Percentiles rank a stretch among this genome's conserved stretches.
These are phyloP conservation scores for Ectropis crepuscularia DNA, from an alignment of 2,888 invertebrate genomes.

Conservation along the genomic window DNA sequence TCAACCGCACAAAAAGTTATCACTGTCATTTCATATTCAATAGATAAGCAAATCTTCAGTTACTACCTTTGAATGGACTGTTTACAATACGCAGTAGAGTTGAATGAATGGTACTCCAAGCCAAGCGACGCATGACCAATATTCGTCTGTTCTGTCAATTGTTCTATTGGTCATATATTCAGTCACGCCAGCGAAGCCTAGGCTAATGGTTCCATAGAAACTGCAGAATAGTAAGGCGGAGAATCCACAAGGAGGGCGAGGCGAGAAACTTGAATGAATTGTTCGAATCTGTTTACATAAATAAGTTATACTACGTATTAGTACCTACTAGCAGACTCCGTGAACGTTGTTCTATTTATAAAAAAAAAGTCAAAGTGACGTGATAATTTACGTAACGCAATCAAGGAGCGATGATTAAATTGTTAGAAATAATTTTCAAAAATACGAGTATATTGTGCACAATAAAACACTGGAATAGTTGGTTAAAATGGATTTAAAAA, in stretches of 20 bases:
- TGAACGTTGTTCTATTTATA: too few species aligned
- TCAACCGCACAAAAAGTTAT: conserved; percentile 1
- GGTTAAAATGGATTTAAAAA: too few species aligned
- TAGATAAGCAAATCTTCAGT: conserved; percentile 6
- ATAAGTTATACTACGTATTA: too few species aligned
- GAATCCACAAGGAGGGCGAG: not conserved
- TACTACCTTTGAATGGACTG: conserved; percentile 11
- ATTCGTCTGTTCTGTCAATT: conserved; percentile 23
- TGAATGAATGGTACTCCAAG: conserved; percentile 15
- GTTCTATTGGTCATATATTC: conserved; percentile 20
- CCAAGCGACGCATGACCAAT: conserved; percentile 15
- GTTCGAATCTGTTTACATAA: too few species aligned
- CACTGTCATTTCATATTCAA: conserved; percentile 11
- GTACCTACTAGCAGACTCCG: too few species aligned
- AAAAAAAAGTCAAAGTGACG: too few species aligned
- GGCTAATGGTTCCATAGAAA: conserved; percentile 30
- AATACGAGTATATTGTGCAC: too few species aligned
- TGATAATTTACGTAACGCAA: too few species aligned
- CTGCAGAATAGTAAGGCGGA: not conserved
- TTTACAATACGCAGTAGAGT: conserved; percentile 20
- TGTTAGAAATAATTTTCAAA: too few species aligned
- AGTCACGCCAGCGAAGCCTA: conserved; percentile 9
- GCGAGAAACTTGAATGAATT: too few species aligned
- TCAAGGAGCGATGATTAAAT: too few species aligned
- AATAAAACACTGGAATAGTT: too few species aligned